phyloP scores from a whole-genome alignment of 2,797 vertebrate genomes.

The Tragelaphus oryx region DNA sequence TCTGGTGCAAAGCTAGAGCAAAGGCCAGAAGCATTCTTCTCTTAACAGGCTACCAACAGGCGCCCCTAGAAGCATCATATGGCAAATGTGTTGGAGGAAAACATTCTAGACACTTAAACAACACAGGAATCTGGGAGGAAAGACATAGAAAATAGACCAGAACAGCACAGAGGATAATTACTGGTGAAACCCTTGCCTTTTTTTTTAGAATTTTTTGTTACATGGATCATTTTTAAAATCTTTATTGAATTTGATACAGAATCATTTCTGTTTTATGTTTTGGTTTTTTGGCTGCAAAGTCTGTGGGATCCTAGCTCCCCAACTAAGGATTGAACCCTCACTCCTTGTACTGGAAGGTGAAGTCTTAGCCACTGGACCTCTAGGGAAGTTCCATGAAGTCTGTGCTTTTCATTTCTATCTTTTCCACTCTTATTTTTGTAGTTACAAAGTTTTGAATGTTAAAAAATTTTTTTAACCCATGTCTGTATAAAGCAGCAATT shows the following conservation, averaged over 20 bases:
- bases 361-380: background rate
- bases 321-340: background rate
- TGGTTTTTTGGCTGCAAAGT: rapidly evolving
- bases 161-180: background rate
- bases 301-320: background rate
- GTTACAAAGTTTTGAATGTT: background rate
- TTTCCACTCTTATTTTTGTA: background rate
- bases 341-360: background rate
- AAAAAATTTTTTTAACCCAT: background rate
- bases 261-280: background rate
- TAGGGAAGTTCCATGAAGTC: background rate
- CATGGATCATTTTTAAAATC: background rate
- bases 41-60: too few species aligned
- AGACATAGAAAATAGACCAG: background rate
- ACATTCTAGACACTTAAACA: background rate
- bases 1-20: background rate
- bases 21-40: background rate
- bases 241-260: background rate
- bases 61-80: background rate
- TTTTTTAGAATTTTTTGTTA: background rate
- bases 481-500: background rate
- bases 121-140: background rate
- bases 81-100: background rate
- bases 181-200: background rate
- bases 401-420: background rate